phyloP scores from a whole-genome alignment of 2,113 vertebrate genomes.

The Pandion haliaetus region DNA sequence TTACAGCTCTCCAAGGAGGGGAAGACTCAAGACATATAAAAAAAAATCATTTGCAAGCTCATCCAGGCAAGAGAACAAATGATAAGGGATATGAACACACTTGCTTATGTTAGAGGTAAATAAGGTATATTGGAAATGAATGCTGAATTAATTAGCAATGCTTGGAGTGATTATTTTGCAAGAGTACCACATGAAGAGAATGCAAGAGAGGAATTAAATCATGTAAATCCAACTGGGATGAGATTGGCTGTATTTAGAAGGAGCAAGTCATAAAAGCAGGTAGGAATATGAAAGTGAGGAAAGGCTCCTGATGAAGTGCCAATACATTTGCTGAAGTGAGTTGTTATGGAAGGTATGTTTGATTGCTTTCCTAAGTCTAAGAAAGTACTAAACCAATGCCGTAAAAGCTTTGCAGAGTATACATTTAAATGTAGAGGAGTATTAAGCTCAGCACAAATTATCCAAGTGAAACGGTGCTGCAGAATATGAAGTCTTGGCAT shows the following conservation, averaged over 20 bases:
- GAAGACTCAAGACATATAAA: neutral
- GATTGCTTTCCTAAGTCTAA: constrained; percentile 23
- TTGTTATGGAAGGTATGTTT: constrained; percentile 16
- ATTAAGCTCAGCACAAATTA: constrained; percentile 24
- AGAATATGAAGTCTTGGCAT: constrained; percentile 9
- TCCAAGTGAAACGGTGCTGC: neutral
- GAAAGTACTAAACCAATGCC: neutral
- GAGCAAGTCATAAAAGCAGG: neutral
- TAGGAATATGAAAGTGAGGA: neutral
- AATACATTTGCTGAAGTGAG: neutral
- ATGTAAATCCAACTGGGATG: neutral
- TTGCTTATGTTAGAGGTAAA: neutral
- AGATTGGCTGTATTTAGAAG: neutral
- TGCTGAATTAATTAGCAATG: constrained; percentile 20
- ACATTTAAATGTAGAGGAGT: neutral
- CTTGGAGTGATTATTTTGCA: constrained; percentile 15
- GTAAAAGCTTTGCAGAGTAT: neutral
- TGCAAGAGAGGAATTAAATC: neutral
- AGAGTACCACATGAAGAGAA: neutral
- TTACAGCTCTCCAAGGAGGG: neutral
- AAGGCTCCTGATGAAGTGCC: constrained; percentile 15
- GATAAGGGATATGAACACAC: neutral
- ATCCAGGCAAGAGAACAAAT: neutral
- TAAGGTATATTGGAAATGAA: constrained; percentile 7
- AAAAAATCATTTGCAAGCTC: neutral